phyloP scores from a whole-genome alignment of 2,797 vertebrate species.

The Clarias laeviceps region DNA sequence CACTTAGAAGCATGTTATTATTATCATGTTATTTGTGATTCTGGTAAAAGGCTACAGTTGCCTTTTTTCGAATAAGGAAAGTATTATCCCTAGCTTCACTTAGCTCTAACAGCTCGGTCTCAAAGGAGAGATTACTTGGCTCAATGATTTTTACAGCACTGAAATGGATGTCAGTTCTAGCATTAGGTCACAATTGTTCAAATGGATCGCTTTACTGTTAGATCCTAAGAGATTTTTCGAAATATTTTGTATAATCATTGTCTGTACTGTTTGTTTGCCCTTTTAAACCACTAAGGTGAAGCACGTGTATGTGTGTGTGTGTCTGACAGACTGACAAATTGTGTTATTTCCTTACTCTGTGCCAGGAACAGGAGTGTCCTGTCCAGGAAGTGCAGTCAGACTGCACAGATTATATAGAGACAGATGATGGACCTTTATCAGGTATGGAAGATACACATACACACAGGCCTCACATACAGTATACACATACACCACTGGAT shows the following conservation, averaged over 20 bases:
- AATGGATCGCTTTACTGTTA: slow-evolving; percentile 17
- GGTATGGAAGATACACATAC: slow-evolving; percentile 60
- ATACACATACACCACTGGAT: slow-evolving; percentile 23
- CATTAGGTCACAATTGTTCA: background rate
- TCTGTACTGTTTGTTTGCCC: background rate
- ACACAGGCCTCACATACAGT: background rate
- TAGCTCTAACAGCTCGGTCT: slow-evolving; percentile 16
- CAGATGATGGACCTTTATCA: slow-evolving; percentile 76
- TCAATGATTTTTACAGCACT: slow-evolving; percentile 39
- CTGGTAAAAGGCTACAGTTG: slow-evolving; percentile 39
- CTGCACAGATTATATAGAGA: slow-evolving; percentile 66
- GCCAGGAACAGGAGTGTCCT: slow-evolving; percentile 66
- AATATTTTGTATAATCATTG: background rate
- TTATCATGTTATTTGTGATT: slow-evolving; percentile 39
- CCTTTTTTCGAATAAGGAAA: slow-evolving; percentile 1
- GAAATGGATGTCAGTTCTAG: background rate
- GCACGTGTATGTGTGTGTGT: slow-evolving; percentile 4
- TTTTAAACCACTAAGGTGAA: background rate
- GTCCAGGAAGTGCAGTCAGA: slow-evolving; percentile 72
- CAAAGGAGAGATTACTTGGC: slow-evolving; percentile 26
- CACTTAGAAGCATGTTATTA: slow-evolving; percentile 35
- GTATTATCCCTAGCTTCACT: slow-evolving; percentile 21
- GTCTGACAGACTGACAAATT: slow-evolving; percentile 30
- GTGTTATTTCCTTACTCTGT: slow-evolving; percentile 40
- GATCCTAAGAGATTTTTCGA: background rate